phyloP scores from a whole-genome alignment of 2,113 vertebrate genomes.

The Chaetodon auriga region DNA sequence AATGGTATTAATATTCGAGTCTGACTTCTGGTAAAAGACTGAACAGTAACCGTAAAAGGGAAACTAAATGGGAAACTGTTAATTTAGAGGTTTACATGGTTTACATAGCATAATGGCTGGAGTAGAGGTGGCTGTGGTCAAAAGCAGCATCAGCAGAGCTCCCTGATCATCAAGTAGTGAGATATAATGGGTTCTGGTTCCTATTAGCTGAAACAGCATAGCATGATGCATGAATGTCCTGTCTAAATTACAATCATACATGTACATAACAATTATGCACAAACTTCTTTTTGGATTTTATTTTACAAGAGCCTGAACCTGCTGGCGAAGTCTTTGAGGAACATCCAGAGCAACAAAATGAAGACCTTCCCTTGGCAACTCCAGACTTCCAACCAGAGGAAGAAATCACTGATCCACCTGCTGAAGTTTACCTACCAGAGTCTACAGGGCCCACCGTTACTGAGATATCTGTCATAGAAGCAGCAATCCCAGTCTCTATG shows the following conservation, averaged over 20 bases:
- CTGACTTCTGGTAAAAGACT: neutral
- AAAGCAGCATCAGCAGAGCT: neutral
- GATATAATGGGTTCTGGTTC: neutral
- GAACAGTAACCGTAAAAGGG: neutral
- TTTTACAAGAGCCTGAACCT: constrained; percentile 46
- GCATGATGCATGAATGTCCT: neutral
- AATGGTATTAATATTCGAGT: neutral
- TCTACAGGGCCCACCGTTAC: constrained; percentile 1
- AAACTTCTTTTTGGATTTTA: constrained; percentile 19
- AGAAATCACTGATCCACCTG: constrained; percentile 25
- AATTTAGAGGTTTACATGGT: neutral
- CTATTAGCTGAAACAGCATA: neutral
- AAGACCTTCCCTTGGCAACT: constrained; percentile 26
- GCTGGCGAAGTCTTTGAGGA: constrained; percentile 10
- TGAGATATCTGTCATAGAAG: constrained; percentile 24
- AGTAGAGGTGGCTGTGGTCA: neutral
- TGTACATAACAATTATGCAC: no score
- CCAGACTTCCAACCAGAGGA: constrained; percentile 40
- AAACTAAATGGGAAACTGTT: neutral
- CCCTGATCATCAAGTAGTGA: neutral
- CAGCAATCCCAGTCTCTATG: constrained; percentile 13
- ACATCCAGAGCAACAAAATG: constrained; percentile 19
- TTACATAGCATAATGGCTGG: neutral
- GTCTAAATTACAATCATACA: neutral
- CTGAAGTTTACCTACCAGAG: constrained; percentile 13